phyloP scores from a whole-genome alignment of 2,888 invertebrate genomes.

The Hymenopus coronatus region DNA sequence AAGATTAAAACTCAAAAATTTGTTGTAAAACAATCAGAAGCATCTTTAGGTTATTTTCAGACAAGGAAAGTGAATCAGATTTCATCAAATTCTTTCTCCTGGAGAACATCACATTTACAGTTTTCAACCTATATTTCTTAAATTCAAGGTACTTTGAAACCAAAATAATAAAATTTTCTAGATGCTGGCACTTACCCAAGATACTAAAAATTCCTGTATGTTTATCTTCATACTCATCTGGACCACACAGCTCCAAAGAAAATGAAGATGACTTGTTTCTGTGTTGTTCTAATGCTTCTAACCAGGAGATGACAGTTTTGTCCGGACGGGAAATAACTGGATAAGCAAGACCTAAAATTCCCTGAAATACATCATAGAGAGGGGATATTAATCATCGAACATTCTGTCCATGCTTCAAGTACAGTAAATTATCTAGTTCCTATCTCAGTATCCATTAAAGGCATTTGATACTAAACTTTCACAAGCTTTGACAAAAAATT shows the following conservation, averaged over 20 bases:
- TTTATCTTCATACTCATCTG: constrained; percentile 32
- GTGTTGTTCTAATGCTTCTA: constrained; percentile 43
- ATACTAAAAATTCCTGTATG: constrained; percentile 11
- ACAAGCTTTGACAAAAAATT: too few relatives aligned
- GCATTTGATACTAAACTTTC: too few relatives aligned
- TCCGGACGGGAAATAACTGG: constrained; percentile 48
- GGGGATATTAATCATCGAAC: too few relatives aligned
- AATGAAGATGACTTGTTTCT: constrained; percentile 49
- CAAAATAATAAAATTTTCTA: background rate
- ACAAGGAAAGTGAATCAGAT: too few relatives aligned
- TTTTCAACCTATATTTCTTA: too few relatives aligned
- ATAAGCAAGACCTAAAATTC: constrained; percentile 61
- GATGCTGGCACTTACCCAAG: background rate
- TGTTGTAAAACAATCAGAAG: too few relatives aligned
- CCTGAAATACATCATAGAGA: constrained; percentile 45
- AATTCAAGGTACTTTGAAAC: background rate
- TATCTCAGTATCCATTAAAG: too few relatives aligned
- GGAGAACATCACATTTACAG: too few relatives aligned
- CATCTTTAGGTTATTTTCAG: too few relatives aligned
- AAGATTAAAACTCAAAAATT: too few relatives aligned
- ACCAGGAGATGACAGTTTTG: constrained; percentile 45
- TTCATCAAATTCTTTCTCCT: too few relatives aligned
- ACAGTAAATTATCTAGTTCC: too few relatives aligned
- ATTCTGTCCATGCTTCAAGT: background rate
- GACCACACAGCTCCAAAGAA: constrained; percentile 58